Conservation (phyloP, 2,113 vertebrate genomes). For the Mobula hypostoma region DNA sequence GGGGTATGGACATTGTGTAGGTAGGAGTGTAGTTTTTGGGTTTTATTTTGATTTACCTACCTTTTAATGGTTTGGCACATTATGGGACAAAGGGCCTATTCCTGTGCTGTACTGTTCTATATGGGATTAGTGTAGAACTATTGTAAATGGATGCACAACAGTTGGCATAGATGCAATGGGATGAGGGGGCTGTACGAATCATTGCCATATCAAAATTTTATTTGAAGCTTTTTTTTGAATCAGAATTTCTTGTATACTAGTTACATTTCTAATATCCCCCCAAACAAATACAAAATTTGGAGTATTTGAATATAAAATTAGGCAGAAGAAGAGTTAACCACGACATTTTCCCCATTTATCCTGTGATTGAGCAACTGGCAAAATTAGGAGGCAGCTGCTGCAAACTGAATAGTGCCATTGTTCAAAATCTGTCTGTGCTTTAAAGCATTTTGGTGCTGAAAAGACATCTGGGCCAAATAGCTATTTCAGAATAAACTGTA, state of each 20-base stretch:
- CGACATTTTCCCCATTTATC: not conserved
- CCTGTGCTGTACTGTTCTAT: no score
- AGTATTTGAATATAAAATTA: not conserved
- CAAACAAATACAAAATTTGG: not conserved
- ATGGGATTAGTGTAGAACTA: no score
- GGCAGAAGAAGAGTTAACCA: not conserved
- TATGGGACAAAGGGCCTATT: no score
- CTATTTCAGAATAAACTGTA: not conserved
- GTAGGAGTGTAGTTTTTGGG: no score
- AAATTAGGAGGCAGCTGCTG: conserved; percentile 13
- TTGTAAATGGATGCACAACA: no score
- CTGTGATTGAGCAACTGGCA: conserved; percentile 14
- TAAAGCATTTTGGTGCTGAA: not conserved
- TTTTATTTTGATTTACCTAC: no score
- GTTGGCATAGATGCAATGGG: no score
- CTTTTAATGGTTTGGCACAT: no score
- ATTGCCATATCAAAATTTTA: not conserved
- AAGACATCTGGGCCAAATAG: conserved; percentile 3
- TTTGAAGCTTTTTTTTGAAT: not conserved
- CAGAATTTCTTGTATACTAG: not conserved
- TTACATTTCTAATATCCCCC: not conserved
- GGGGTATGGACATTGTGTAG: no score
- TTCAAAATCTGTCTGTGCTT: not conserved
- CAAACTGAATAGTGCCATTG: not conserved
- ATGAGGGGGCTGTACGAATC: no score